These are phyloP conservation scores for Brachionus manjavacas DNA, from an alignment of 1,140 invertebrate genomes.

Conservation along the genomic window DNA sequence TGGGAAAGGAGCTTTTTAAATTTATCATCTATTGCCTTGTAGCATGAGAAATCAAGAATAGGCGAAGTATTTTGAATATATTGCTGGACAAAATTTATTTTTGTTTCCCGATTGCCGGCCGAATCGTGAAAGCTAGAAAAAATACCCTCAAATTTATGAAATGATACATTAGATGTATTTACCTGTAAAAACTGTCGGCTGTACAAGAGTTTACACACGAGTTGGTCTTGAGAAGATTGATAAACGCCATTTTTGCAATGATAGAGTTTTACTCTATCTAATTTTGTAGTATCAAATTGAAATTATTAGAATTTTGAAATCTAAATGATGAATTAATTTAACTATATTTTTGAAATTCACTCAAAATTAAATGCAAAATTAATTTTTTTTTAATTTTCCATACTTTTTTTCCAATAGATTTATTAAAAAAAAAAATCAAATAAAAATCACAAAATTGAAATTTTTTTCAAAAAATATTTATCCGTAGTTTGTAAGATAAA, in stretches of 20 bases:
- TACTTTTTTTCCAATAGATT: no score
- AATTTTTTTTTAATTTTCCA: no score
- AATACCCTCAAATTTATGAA: not conserved
- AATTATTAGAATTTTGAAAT: not conserved
- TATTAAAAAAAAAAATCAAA: no score
- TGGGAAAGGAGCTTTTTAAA: not conserved
- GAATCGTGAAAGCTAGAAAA: not conserved
- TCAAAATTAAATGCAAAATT: no score
- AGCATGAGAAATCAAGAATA: not conserved
- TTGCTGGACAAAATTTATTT: not conserved
- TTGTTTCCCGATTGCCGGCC: not conserved
- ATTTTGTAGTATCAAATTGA: not conserved
- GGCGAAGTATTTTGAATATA: not conserved
- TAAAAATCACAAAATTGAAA: no score
- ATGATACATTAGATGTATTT: no score
- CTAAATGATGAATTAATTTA: not conserved
- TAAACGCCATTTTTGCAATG: not conserved
- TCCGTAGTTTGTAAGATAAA: no score
- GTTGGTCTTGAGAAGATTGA: not conserved
- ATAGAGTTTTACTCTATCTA: constrained; percentile 11
- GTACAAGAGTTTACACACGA: not conserved
- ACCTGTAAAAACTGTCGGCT: not conserved
- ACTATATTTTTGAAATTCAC: no score
- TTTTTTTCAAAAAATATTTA: no score
- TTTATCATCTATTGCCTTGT: not conserved